Conservation (phyloP, 2,797 vertebrate species). For the Synaphobranchus kaupii region DNA sequence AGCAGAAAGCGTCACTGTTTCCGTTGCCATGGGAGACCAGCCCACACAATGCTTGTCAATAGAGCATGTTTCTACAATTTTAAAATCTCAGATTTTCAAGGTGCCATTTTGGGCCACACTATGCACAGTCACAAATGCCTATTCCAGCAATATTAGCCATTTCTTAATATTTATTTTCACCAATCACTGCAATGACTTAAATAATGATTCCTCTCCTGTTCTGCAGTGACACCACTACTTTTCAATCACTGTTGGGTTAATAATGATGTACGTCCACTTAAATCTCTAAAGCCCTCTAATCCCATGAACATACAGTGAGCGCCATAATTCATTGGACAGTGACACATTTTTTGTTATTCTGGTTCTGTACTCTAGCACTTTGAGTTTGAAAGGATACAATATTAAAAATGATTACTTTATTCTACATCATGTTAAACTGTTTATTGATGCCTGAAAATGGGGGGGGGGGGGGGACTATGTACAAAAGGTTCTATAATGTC, state of each 20-base stretch:
- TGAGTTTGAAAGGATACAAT: too few species aligned
- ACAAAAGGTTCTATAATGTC: too few species aligned
- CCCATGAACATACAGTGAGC: background rate
- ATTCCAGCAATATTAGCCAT: background rate
- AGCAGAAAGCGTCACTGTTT: background rate
- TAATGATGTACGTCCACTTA: background rate
- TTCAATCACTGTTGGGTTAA: background rate
- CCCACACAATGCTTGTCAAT: constrained; percentile 14
- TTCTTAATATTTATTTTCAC: background rate
- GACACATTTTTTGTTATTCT: too few species aligned
- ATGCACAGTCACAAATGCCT: background rate
- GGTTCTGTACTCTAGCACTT: too few species aligned
- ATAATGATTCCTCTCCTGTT: background rate
- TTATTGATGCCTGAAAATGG: too few species aligned
- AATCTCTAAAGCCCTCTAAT: background rate
- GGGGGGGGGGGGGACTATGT: too few species aligned
- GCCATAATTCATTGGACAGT: too few species aligned
- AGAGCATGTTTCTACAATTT: constrained; percentile 11
- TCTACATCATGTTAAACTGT: too few species aligned
- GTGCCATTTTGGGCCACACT: background rate
- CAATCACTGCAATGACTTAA: background rate
- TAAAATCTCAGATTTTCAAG: background rate
- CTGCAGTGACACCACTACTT: background rate
- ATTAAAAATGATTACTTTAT: too few species aligned
- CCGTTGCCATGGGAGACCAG: constrained; percentile 32